phyloP scores from a whole-genome alignment of 1,140 invertebrate genomes.

The Lepeophtheirus salmonis region DNA sequence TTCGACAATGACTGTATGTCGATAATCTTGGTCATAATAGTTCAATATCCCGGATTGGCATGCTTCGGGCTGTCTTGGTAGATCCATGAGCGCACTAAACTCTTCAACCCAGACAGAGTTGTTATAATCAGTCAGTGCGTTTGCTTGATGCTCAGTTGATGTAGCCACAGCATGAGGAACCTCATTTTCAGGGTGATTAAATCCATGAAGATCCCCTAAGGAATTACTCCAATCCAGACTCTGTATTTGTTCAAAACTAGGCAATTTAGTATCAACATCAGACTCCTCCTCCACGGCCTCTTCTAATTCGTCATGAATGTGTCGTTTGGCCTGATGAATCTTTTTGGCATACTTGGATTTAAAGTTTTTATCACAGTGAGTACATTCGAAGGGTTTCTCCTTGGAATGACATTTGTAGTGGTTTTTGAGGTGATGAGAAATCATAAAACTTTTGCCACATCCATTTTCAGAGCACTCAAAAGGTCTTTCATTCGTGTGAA shows the following conservation, averaged over 20 bases:
- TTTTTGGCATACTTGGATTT: constrained; percentile 5
- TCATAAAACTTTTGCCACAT: constrained; percentile 75
- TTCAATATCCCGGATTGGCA: neutral
- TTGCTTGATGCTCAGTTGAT: neutral
- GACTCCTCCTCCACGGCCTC: too few relatives aligned
- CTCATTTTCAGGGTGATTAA: too few relatives aligned
- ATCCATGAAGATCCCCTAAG: neutral
- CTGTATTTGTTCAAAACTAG: neutral
- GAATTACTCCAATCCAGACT: neutral
- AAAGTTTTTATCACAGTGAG: constrained; percentile 6
- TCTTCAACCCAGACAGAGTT: neutral
- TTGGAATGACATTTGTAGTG: constrained; percentile 30
- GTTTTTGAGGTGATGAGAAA: constrained; percentile 79
- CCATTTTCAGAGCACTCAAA: constrained; percentile 50
- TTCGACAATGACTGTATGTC: neutral
- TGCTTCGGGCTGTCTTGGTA: neutral
- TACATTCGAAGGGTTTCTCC: constrained; percentile 2
- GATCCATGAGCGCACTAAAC: neutral
- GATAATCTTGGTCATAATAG: neutral
- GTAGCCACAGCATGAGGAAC: neutral
- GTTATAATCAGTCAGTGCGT: neutral
- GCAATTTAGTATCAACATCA: too few relatives aligned
- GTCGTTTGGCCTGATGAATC: neutral
- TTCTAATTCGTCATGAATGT: neutral
- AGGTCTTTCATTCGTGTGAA: constrained; percentile 76